Percentiles rank a stretch among this genome's conserved stretches.
phyloP scores from a whole-genome alignment of 2,888 invertebrate genomes.

The Sarcophaga caerulescens region DNA sequence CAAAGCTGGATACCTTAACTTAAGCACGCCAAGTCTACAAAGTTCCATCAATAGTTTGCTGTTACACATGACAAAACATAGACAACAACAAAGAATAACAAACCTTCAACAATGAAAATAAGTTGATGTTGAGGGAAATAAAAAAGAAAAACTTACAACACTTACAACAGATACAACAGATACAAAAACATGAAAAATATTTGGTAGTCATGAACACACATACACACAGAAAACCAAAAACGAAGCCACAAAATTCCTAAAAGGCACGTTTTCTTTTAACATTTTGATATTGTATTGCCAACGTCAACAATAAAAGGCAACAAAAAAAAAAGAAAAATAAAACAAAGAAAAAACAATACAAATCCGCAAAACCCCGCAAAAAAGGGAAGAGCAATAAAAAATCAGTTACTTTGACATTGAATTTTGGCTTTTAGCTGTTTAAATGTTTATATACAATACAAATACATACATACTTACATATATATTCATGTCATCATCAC shows the following conservation, averaged over 20 bases:
- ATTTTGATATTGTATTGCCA: constrained; percentile 57
- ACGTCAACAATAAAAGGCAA: constrained; percentile 32
- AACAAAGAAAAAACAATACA: background rate
- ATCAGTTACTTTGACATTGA: constrained; percentile 48
- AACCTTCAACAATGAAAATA: constrained; percentile 19
- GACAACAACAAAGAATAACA: background rate
- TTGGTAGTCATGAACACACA: background rate
- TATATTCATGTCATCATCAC: too few relatives aligned
- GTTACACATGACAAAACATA: constrained; percentile 19
- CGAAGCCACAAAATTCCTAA: constrained; percentile 61
- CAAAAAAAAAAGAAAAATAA: background rate
- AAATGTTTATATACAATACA: constrained; percentile 28
- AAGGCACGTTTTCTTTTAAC: constrained; percentile 64
- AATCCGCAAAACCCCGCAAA: background rate
- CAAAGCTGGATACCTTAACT: too few relatives aligned
- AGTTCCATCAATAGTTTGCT: constrained; percentile 37
- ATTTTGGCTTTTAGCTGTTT: constrained; percentile 58
- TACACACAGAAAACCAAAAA: background rate
- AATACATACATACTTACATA: background rate
- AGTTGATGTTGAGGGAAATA: too few relatives aligned
- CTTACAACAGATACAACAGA: constrained; percentile 19
- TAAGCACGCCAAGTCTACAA: background rate
- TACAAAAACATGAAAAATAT: background rate
- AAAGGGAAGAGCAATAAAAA: background rate
- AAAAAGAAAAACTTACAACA: background rate